Conservation (phyloP, 2,888 invertebrate genomes). For the Tryphoninae sp. region DNA sequence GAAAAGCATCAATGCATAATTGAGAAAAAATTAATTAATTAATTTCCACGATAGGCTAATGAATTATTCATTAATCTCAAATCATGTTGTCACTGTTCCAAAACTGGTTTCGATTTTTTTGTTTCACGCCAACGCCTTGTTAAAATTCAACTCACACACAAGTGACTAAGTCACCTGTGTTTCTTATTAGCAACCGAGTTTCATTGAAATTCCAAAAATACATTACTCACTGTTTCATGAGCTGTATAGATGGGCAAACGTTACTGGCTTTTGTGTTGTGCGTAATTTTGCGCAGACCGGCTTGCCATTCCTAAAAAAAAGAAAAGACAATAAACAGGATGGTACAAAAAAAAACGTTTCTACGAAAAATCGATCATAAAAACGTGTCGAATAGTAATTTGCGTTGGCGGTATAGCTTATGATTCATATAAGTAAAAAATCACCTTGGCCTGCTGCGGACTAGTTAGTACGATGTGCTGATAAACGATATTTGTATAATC, state of each 20-base stretch:
- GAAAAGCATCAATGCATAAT: constrained; percentile 65
- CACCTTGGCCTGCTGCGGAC: constrained; percentile 84
- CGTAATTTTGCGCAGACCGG: constrained; percentile 92
- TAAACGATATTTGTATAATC: constrained; percentile 87
- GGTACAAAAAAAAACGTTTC: constrained; percentile 26
- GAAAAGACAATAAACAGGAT: constrained; percentile 62
- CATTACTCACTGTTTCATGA: constrained; percentile 98
- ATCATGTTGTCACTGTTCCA: neutral
- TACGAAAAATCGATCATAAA: constrained; percentile 15
- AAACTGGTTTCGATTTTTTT: neutral
- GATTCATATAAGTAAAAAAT: constrained; percentile 2
- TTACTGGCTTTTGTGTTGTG: constrained; percentile 98
- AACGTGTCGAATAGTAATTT: constrained; percentile 9
- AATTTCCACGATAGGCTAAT: neutral
- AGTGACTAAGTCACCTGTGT: constrained; percentile 23
- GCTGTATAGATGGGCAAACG: constrained; percentile 95
- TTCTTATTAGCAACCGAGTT: neutral
- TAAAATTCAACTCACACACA: constrained; percentile 34
- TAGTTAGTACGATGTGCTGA: constrained; percentile 84
- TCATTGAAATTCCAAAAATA: neutral
- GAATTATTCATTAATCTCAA: neutral
- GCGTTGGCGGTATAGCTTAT: neutral
- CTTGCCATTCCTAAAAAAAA: constrained; percentile 92
- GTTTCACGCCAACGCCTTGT: neutral
- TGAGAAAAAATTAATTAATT: neutral